A percentile compares a stretch with the other conserved stretches of the same genome.
phyloP scores from a whole-genome alignment of 2,888 invertebrate species.

The Oscheius myriophilus region DNA sequence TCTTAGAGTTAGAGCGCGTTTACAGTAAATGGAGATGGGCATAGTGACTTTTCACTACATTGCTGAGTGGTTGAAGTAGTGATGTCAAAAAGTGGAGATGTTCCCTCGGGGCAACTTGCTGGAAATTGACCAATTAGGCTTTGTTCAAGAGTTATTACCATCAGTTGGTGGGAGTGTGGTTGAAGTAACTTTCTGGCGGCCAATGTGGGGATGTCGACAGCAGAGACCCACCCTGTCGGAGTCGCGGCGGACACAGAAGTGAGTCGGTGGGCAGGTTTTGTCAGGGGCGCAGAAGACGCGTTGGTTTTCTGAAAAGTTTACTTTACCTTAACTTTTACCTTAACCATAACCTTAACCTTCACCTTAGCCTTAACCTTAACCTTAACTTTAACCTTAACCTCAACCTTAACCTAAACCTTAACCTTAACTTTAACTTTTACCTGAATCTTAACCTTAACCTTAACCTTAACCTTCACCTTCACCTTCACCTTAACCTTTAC shows the following conservation, averaged over 20 bases:
- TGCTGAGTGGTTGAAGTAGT: slow-evolving; percentile 1
- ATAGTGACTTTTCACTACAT: slow-evolving; percentile 12
- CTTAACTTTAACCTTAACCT: no score
- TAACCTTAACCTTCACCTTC: no score
- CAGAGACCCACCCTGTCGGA: slow-evolving; percentile 50
- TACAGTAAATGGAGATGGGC: slow-evolving; percentile 28
- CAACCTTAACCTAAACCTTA: no score
- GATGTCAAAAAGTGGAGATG: slow-evolving; percentile 13
- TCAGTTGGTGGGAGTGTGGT: neutral
- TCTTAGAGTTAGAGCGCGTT: neutral
- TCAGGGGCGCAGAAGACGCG: slow-evolving; percentile 45
- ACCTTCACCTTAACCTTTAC: no score
- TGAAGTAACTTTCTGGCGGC: slow-evolving; percentile 7
- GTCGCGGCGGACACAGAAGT: slow-evolving; percentile 50
- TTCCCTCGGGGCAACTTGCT: slow-evolving; percentile 22
- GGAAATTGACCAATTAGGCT: neutral
- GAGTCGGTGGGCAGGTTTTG: slow-evolving; percentile 38
- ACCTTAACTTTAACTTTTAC: no score
- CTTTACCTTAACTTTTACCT: no score
- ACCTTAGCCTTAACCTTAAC: no score
- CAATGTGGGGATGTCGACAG: slow-evolving; percentile 45
- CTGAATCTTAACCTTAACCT: no score
- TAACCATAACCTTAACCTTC: no score
- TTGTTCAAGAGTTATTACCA: no score
- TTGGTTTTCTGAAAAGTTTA: slow-evolving; percentile 16